Conservation (phyloP, 2,888 invertebrate genomes). For the Trissonchulus latispiculum region DNA sequence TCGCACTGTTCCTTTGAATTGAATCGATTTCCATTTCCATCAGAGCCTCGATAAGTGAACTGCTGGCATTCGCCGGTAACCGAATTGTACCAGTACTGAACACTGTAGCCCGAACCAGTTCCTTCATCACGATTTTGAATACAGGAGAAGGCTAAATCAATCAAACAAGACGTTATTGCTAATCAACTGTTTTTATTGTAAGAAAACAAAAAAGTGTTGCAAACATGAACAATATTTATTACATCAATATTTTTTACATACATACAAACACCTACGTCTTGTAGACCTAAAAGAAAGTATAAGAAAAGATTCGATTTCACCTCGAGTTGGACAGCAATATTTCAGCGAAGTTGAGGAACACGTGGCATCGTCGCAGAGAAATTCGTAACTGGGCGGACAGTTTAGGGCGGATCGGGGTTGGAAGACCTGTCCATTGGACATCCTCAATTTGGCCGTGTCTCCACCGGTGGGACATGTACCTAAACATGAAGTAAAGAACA, state of each 20-base stretch:
- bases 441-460: background rate
- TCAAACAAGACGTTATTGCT: too few species aligned
- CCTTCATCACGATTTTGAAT: background rate
- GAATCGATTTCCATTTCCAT: constrained; percentile 1
- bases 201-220: too few species aligned
- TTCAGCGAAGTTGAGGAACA: background rate
- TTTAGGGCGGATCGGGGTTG: background rate
- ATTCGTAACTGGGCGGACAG: constrained; percentile 4
- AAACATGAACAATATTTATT: too few species aligned
- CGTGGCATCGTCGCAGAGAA: background rate
- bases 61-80: background rate
- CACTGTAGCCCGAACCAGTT: background rate
- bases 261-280: too few species aligned
- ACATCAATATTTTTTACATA: too few species aligned
- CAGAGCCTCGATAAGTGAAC: background rate
- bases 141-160: background rate
- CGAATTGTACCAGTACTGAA: background rate
- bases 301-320: too few species aligned
- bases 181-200: too few species aligned
- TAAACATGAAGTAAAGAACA: background rate
- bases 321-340: constrained; percentile 4
- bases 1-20: background rate
- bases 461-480: background rate
- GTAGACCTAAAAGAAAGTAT: too few species aligned
- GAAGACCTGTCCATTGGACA: background rate